Evolutionary conservation across 2,113 vertebrate species (phyloP).

Genomic region (Scalopus aquaticus): DNA sequence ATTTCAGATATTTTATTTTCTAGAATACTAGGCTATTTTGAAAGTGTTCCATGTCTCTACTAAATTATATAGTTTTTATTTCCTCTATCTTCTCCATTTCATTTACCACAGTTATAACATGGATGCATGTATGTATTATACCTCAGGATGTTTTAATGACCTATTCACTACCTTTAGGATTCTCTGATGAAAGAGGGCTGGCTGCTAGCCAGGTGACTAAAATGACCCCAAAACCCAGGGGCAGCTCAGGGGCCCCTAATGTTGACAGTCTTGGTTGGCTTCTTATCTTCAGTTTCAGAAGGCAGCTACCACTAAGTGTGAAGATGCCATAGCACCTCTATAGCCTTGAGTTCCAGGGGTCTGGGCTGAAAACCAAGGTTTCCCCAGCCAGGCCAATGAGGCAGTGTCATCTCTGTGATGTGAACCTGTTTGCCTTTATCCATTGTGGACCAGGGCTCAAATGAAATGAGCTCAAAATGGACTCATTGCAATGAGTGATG

Average conservation of each 20-base stretch:
- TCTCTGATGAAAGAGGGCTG: neutral
- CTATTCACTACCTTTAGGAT: slow-evolving; percentile 70
- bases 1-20: neutral
- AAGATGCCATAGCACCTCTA: slow-evolving; percentile 94
- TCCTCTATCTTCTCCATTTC: neutral
- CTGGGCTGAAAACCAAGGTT: slow-evolving; percentile 91
- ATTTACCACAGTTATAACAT: neutral
- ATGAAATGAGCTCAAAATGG: slow-evolving; percentile 76
- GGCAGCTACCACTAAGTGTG: slow-evolving; percentile 92
- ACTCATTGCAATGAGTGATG: slow-evolving; percentile 88
- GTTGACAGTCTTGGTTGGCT: slow-evolving; percentile 89
- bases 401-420: slow-evolving; percentile 90
- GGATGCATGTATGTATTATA: too few relatives aligned
- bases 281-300: slow-evolving; percentile 89
- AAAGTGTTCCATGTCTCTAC: neutral
- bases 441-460: slow-evolving; percentile 92
- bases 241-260: slow-evolving; percentile 77
- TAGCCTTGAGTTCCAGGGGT: slow-evolving; percentile 92
- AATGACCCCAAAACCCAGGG: neutral
- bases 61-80: neutral
- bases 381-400: slow-evolving; percentile 93
- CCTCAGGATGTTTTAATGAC: slow-evolving; percentile 60
- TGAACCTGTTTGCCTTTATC: slow-evolving; percentile 97
- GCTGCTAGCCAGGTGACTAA: neutral
- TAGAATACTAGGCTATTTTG: neutral